Percentiles rank a stretch among this genome's conserved stretches.
Evolutionary conservation across 2,113 vertebrate genomes (phyloP).

Genomic region (Thermophis baileyi): DNA sequence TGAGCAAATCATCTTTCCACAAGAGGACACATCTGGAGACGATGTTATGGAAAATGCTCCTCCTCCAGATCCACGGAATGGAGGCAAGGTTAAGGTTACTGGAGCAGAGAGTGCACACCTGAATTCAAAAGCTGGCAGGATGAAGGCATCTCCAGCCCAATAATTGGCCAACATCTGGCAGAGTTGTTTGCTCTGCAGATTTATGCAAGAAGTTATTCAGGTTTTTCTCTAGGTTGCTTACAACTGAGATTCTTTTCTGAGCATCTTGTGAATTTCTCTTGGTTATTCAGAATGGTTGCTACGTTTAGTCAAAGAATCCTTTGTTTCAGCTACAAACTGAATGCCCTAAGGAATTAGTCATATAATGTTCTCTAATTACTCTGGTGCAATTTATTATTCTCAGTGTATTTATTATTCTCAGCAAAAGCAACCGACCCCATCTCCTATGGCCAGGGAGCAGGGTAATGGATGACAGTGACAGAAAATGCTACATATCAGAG

Average conservation of each 20-base stretch:
- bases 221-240: background rate
- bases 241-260: background rate
- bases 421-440: background rate
- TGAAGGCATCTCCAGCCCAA: background rate
- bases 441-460: background rate
- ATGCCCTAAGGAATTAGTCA: background rate
- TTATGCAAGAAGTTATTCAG: background rate
- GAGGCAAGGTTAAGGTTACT: background rate
- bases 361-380: background rate
- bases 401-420: background rate
- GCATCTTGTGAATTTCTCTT: background rate
- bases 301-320: background rate
- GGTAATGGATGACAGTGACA: background rate
- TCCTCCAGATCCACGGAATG: background rate
- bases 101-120: background rate
- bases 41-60: background rate
- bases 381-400: background rate
- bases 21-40: background rate
- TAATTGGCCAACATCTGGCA: background rate
- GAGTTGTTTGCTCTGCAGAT: background rate
- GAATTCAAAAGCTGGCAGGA: background rate
- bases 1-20: background rate
- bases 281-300: background rate
- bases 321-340: background rate
- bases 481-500: too few relatives aligned